phyloP scores from a whole-genome alignment of 2,113 vertebrate genomes.

The Thamnophis sirtalis region DNA sequence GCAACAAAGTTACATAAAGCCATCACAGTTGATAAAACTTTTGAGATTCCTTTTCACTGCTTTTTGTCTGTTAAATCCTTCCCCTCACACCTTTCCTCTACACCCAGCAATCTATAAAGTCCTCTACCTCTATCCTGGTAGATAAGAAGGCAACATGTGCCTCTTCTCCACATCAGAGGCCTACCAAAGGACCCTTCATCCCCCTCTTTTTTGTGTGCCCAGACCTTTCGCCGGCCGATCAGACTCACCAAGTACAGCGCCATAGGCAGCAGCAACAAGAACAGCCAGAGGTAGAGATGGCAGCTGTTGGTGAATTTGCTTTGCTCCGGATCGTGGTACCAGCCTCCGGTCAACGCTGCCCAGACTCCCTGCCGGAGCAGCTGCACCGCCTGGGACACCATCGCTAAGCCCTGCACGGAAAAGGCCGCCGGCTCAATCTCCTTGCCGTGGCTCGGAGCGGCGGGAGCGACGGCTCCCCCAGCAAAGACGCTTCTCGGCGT shows the following conservation, averaged over 20 bases:
- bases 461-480: neutral
- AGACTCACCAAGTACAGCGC: constrained; percentile 89
- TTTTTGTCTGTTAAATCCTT: neutral
- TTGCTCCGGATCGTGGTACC: constrained; percentile 96
- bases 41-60: neutral
- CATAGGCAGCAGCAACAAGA: constrained; percentile 87
- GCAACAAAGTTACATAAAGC: neutral
- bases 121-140: neutral
- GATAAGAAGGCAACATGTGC: neutral
- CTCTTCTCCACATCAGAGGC: neutral
- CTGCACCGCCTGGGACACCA: constrained; percentile 87
- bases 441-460: neutral
- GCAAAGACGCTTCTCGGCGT: neutral
- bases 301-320: constrained; percentile 94
- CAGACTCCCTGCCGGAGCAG: constrained; percentile 91
- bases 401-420: constrained; percentile 33
- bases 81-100: neutral
- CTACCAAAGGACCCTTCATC: neutral
- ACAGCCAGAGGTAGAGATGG: constrained; percentile 95
- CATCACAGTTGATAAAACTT: too few relatives aligned
- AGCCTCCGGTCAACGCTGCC: constrained; percentile 93
- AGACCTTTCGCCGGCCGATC: neutral
- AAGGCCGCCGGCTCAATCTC: neutral
- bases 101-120: neutral
- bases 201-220: neutral